Evolutionary conservation across 2,888 invertebrate species (phyloP).

Genomic region (Eristalis pertinax): DNA sequence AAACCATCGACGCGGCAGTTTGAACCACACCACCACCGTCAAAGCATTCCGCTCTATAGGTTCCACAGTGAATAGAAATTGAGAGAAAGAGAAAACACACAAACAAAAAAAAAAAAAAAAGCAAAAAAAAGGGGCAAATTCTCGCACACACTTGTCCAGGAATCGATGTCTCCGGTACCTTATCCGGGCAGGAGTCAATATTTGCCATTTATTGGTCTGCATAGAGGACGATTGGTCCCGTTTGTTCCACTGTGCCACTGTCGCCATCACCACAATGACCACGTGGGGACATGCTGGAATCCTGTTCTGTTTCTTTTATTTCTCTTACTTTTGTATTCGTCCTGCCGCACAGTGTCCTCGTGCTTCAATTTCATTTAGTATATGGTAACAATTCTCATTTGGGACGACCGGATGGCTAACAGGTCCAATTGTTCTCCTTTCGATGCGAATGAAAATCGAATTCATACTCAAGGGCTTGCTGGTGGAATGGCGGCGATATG

Average conservation of each 20-base stretch:
- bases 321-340: not conserved
- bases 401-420: slow-evolving; percentile 58
- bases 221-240: slow-evolving; percentile 65
- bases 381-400: slow-evolving; percentile 65
- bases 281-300: slow-evolving; percentile 24
- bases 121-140: not conserved
- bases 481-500: not conserved
- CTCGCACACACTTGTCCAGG: slow-evolving; percentile 5
- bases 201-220: slow-evolving; percentile 72
- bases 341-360: slow-evolving; percentile 13
- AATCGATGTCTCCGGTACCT: slow-evolving; percentile 64
- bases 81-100: not conserved
- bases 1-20: slow-evolving; percentile 13
- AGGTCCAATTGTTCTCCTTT: slow-evolving; percentile 69
- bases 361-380: slow-evolving; percentile 56
- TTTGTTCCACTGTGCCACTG: slow-evolving; percentile 50
- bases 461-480: slow-evolving; percentile 62
- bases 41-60: not conserved
- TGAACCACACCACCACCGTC: slow-evolving; percentile 6
- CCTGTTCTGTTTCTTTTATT: not conserved
- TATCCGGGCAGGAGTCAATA: slow-evolving; percentile 64
- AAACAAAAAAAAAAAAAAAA: not conserved
- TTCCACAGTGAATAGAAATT: not conserved
- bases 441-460: slow-evolving; percentile 65
- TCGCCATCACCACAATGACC: slow-evolving; percentile 32